Percentiles rank a stretch among this genome's conserved stretches.
phyloP scores from a whole-genome alignment of 2,888 invertebrate genomes.

The Azorinus chamasolen region DNA sequence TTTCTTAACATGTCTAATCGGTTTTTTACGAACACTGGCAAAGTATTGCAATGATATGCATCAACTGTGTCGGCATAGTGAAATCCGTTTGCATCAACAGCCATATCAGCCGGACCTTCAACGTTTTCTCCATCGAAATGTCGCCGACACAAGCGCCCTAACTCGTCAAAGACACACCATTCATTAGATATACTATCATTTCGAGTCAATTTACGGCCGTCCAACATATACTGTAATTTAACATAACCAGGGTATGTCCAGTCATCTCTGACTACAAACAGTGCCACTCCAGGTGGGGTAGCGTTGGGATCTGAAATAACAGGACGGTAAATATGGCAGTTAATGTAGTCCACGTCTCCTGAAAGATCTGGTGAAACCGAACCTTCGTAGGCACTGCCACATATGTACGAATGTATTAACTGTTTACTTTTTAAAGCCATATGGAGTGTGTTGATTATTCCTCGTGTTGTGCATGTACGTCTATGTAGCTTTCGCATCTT shows the following conservation, averaged over 20 bases:
- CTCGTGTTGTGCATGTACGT: background rate
- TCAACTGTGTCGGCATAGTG: background rate
- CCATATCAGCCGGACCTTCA: slow-evolving; percentile 1
- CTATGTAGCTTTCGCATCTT: background rate
- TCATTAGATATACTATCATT: too few species aligned
- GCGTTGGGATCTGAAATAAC: background rate
- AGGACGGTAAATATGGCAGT: background rate
- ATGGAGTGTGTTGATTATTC: background rate
- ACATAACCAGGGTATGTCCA: slow-evolving; percentile 21
- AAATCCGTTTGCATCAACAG: too few species aligned
- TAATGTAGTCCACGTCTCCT: background rate
- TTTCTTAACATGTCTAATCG: background rate
- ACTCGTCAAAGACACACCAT: too few species aligned
- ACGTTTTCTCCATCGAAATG: too few species aligned
- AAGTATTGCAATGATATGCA: background rate
- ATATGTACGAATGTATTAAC: background rate
- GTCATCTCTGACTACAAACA: background rate
- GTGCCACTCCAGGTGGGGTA: background rate
- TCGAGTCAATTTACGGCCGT: background rate
- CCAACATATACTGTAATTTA: background rate
- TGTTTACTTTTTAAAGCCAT: background rate
- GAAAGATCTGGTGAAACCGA: slow-evolving; percentile 5
- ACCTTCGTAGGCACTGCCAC: slow-evolving; percentile 9
- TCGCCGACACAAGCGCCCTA: too few species aligned
- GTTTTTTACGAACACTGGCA: background rate